Conservation (phyloP, 2,888 invertebrate genomes). For the Arctia plantaginis region DNA sequence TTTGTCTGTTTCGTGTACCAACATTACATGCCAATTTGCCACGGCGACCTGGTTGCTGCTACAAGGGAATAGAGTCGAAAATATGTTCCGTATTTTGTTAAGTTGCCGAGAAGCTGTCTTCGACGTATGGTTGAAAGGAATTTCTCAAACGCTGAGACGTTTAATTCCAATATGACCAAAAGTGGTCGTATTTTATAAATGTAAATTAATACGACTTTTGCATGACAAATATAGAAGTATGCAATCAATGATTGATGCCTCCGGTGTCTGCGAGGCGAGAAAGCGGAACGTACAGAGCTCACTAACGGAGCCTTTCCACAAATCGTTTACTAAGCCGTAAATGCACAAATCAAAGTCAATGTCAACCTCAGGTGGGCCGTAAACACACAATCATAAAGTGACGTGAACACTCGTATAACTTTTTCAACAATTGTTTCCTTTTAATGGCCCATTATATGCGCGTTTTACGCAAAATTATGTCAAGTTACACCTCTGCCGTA, state of each 20-base stretch:
- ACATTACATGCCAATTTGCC: slow-evolving; percentile 54
- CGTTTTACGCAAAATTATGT: slow-evolving; percentile 86
- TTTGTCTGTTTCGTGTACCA: slow-evolving; percentile 69
- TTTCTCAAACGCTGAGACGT: slow-evolving; percentile 40
- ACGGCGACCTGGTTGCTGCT: slow-evolving; percentile 54
- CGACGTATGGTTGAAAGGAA: slow-evolving; percentile 51
- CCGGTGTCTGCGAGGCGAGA: slow-evolving; percentile 31
- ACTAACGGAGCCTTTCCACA: slow-evolving; percentile 66
- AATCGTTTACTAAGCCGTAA: slow-evolving; percentile 80
- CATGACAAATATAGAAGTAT: slow-evolving; percentile 15
- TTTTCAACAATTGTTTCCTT: slow-evolving; percentile 87
- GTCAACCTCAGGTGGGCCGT: slow-evolving; percentile 84
- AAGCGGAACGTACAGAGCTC: slow-evolving; percentile 48
- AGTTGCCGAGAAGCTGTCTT: slow-evolving; percentile 24
- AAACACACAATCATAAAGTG: slow-evolving; percentile 86
- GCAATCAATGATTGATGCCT: slow-evolving; percentile 23
- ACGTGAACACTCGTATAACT: slow-evolving; percentile 85
- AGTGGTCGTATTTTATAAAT: slow-evolving; percentile 31
- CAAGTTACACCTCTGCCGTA: slow-evolving; percentile 85
- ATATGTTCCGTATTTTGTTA: slow-evolving; percentile 39
- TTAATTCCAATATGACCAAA: slow-evolving; percentile 36
- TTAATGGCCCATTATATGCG: slow-evolving; percentile 86
- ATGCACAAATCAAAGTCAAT: slow-evolving; percentile 86
- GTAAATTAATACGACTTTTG: slow-evolving; percentile 22
- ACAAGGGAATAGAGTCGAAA: slow-evolving; percentile 64